These are phyloP conservation scores for Synergus itoensis DNA, from an alignment of 2,888 invertebrate genomes.

Conservation along the genomic window DNA sequence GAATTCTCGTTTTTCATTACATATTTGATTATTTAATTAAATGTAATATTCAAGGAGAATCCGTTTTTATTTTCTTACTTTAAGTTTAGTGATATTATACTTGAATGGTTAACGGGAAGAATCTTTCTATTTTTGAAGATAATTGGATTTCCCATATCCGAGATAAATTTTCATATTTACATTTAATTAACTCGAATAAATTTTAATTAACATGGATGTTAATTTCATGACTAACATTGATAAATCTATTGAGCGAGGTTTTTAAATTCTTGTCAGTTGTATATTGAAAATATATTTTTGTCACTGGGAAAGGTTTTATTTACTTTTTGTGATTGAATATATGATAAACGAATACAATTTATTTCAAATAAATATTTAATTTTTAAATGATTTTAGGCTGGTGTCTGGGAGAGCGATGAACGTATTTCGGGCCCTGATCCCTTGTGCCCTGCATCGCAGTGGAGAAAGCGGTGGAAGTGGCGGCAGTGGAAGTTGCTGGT, in stretches of 20 bases:
- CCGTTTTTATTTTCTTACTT: not conserved
- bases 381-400: constrained; percentile 74
- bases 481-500: constrained; percentile 71
- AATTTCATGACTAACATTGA: not conserved
- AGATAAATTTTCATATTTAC: not conserved
- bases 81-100: not conserved
- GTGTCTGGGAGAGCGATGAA: constrained; percentile 82
- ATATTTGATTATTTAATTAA: constrained; percentile 10
- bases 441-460: constrained; percentile 81
- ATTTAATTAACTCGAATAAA: not conserved
- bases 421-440: constrained; percentile 81
- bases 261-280: not conserved
- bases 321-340: no score
- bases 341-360: not conserved
- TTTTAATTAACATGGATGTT: not conserved
- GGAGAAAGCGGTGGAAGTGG: constrained; percentile 67
- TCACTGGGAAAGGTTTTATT: no score
- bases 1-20: not conserved
- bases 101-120: not conserved
- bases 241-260: not conserved
- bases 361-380: constrained; percentile 26
- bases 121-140: not conserved
- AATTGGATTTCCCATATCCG: not conserved
- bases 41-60: not conserved
- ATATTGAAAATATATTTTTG: not conserved